phyloP scores from a whole-genome alignment of 1,140 invertebrate genomes.

The Pararge aegeria region DNA sequence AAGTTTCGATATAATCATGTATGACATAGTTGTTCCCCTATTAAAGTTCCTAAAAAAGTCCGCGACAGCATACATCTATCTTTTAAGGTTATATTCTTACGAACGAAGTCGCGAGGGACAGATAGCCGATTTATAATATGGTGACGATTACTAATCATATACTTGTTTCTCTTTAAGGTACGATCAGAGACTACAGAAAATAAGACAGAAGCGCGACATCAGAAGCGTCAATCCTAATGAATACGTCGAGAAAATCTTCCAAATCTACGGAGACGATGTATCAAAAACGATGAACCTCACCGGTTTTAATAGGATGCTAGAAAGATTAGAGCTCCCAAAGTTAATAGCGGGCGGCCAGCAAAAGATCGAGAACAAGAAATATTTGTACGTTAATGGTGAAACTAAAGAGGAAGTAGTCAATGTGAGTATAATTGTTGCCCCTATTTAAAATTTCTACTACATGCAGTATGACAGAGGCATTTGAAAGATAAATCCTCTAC shows the following conservation, averaged over 20 bases:
- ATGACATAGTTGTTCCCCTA: no score
- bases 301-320: slow-evolving; percentile 84
- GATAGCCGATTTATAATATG: not conserved
- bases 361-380: slow-evolving; percentile 46
- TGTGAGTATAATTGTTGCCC: slow-evolving; percentile 36
- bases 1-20: no score
- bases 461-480: not conserved
- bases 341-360: slow-evolving; percentile 64
- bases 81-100: no score
- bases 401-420: slow-evolving; percentile 76
- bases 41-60: no score
- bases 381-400: slow-evolving; percentile 47
- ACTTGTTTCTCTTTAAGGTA: slow-evolving; percentile 28
- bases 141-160: not conserved
- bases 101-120: no score
- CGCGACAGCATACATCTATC: no score
- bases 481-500: not conserved
- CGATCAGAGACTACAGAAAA: slow-evolving; percentile 53
- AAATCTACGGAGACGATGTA: slow-evolving; percentile 79
- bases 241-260: slow-evolving; percentile 78
- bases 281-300: slow-evolving; percentile 82
- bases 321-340: slow-evolving; percentile 81
- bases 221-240: slow-evolving; percentile 60
- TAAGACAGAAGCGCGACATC: slow-evolving; percentile 55
- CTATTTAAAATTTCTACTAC: no score